These are phyloP conservation scores for Circaetus gallicus DNA, from an alignment of 2,113 vertebrate genomes.

Conservation along the genomic window DNA sequence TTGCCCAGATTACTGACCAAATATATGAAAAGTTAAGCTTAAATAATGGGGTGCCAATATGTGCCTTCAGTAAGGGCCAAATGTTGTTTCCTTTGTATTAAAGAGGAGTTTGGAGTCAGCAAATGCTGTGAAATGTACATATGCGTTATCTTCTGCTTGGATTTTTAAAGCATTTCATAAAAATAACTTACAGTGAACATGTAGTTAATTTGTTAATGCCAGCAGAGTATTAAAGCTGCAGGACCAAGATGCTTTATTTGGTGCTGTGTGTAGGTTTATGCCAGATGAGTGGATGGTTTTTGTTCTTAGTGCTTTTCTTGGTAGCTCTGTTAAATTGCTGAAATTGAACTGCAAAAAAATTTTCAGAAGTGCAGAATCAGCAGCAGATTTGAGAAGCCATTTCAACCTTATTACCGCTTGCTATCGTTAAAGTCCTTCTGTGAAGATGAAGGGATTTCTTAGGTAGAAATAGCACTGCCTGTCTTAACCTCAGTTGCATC, in stretches of 20 bases:
- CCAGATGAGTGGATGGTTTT: not conserved
- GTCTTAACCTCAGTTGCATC: not conserved
- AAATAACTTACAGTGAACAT: not conserved
- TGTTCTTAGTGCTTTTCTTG: not conserved
- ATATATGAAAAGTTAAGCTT: not conserved
- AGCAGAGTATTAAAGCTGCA: not conserved
- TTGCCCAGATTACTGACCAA: not conserved
- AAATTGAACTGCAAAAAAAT: not conserved
- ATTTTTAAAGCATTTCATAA: not conserved
- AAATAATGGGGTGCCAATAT: not conserved
- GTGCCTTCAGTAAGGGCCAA: not conserved
- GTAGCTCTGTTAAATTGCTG: not conserved
- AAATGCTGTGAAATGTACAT: not conserved
- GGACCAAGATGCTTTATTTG: not conserved
- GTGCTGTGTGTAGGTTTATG: not conserved
- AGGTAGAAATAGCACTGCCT: not conserved
- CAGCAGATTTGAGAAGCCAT: not conserved
- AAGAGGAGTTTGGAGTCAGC: not conserved
- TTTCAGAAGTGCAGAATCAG: not conserved
- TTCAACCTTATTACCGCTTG: not conserved
- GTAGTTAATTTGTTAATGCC: not conserved
- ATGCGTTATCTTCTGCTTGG: not conserved
- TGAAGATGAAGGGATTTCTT: not conserved
- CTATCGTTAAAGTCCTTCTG: fast-evolving
- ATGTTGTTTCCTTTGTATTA: not conserved